A percentile compares a stretch with the other conserved stretches of the same genome.
Conservation (phyloP, 1,140 invertebrate genomes). For the Aricia agestis region DNA sequence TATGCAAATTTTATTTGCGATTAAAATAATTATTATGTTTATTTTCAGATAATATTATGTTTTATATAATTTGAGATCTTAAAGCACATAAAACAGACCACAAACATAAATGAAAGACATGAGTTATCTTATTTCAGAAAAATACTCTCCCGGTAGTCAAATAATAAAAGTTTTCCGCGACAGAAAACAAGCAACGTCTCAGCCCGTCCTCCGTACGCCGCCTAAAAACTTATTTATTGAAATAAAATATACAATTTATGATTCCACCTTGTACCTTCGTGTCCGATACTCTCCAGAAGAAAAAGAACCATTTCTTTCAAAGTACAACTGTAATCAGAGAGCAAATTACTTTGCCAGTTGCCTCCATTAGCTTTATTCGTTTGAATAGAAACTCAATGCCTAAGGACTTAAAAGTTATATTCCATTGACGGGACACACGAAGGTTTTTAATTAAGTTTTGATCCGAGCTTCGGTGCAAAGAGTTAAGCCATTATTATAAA, state of each 20-base stretch:
- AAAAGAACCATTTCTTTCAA: slow-evolving; percentile 7
- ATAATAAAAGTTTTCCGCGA: no score
- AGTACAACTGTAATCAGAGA: slow-evolving; percentile 5
- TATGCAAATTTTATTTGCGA: no score
- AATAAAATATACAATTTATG: not conserved
- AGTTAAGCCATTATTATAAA: slow-evolving; percentile 11
- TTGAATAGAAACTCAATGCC: not conserved
- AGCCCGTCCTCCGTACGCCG: no score
- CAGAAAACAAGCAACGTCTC: no score
- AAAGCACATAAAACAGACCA: no score
- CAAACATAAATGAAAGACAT: no score
- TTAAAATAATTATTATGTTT: no score
- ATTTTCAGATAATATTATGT: no score
- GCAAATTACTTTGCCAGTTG: not conserved
- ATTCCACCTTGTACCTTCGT: not conserved
- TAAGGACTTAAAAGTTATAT: not conserved
- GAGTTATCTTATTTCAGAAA: no score
- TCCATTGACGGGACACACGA: not conserved
- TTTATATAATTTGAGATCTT: no score
- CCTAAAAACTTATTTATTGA: not conserved
- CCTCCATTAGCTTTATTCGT: not conserved
- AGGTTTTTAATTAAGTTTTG: slow-evolving; percentile 12
- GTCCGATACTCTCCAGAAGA: not conserved
- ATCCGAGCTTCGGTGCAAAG: not conserved
- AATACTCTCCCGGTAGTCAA: no score